Evolutionary conservation across 2,113 vertebrate species (phyloP).

Genomic region (Ageneiosus marmoratus): DNA sequence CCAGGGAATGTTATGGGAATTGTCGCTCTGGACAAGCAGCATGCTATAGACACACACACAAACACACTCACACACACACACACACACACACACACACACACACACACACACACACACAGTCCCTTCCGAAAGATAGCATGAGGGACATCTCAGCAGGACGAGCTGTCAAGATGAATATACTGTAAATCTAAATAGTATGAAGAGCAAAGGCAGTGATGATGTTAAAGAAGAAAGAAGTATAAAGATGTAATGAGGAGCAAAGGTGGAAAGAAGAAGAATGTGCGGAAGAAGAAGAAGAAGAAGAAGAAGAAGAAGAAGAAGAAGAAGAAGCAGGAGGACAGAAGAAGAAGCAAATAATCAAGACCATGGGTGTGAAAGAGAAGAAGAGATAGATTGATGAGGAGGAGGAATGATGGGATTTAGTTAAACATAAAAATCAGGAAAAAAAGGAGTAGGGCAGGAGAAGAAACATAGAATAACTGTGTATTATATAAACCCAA

Average conservation of each 20-base stretch:
- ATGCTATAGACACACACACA: conserved; percentile 19
- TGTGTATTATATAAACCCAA: too few species aligned
- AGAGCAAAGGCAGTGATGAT: conserved; percentile 53
- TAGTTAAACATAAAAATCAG: too few species aligned
- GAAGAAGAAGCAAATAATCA: too few species aligned
- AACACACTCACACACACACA: conserved; percentile 22
- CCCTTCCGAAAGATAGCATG: conserved; percentile 45
- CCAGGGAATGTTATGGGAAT: conserved; percentile 79
- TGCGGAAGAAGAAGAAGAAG: conserved; percentile 13
- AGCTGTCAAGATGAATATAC: conserved; percentile 69
- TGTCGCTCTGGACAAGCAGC: conserved; percentile 69
- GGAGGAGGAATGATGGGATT: too few species aligned
- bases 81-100: conserved; percentile 20
- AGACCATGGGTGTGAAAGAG: too few species aligned
- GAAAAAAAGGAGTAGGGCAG: too few species aligned
- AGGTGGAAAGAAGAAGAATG: neutral
- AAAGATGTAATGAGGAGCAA: too few species aligned
- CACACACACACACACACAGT: too few species aligned
- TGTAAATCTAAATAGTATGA: conserved; percentile 82
- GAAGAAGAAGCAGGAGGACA: neutral
- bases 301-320: neutral
- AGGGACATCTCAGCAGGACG: conserved; percentile 77
- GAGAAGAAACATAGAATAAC: too few species aligned
- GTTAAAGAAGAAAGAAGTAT: too few species aligned
- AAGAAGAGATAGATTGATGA: too few species aligned